phyloP scores from a whole-genome alignment of 2,113 vertebrate genomes.

The Corythornis madagascariensis region DNA sequence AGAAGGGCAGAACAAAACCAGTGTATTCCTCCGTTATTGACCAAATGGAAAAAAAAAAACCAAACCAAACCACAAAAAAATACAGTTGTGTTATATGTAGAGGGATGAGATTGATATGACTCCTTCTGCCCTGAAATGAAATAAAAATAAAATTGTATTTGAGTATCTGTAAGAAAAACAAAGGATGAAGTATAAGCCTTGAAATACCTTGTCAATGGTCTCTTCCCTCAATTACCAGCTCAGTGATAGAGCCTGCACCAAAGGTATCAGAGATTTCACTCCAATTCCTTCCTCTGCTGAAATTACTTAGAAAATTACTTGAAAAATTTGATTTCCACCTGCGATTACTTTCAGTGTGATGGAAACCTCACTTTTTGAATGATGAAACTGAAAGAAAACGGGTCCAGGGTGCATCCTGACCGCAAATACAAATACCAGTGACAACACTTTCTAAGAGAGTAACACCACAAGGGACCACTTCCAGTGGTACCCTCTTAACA shows the following conservation, averaged over 20 bases:
- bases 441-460: not conserved
- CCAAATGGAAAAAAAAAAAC: not conserved
- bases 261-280: not conserved
- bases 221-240: conserved; percentile 2
- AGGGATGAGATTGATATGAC: not conserved
- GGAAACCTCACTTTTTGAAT: not conserved
- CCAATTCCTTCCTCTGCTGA: conserved; percentile 31
- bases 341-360: conserved; percentile 7
- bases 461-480: not conserved
- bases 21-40: not conserved
- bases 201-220: not conserved
- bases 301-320: conserved; percentile 46
- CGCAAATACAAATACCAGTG: not conserved
- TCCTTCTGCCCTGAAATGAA: not conserved
- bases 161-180: conserved; percentile 13
- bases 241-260: not conserved
- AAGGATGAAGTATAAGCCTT: not conserved
- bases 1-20: not conserved
- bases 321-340: conserved; percentile 33
- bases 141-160: conserved; percentile 1
- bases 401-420: not conserved
- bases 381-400: not conserved
- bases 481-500: not conserved
- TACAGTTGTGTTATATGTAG: not conserved
- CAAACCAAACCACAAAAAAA: not conserved